These are phyloP conservation scores for Pseudomugil gertrudae DNA, from an alignment of 2,797 vertebrate species.

Conservation along the genomic window DNA sequence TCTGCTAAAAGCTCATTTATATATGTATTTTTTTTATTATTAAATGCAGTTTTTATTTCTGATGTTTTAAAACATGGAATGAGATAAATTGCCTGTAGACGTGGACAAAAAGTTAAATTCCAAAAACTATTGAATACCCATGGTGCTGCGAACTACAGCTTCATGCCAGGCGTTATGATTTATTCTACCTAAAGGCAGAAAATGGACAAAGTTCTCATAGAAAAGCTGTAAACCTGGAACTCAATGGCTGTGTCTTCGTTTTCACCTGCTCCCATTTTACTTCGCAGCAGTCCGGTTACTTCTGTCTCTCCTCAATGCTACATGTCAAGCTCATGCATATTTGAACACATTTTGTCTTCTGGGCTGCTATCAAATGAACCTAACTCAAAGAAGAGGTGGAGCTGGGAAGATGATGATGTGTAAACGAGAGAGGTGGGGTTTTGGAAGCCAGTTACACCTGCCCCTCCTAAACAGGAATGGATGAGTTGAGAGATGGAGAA, in stretches of 20 bases:
- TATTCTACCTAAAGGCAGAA: constrained; percentile 1
- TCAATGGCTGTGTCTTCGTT: constrained; percentile 56
- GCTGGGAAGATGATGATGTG: constrained; percentile 61
- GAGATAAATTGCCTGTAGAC: not conserved
- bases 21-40: constrained; percentile 30
- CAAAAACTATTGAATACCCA: constrained; percentile 9
- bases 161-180: constrained; percentile 1
- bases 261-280: constrained; percentile 67
- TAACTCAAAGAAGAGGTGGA: constrained; percentile 64
- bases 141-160: not conserved
- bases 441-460: constrained; percentile 76
- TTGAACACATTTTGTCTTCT: constrained; percentile 80
- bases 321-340: constrained; percentile 82
- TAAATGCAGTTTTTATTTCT: constrained; percentile 46
- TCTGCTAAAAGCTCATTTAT: constrained; percentile 23
- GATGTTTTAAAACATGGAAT: constrained; percentile 49
- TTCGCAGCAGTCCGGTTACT: constrained; percentile 40
- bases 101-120: not conserved
- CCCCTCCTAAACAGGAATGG: constrained; percentile 78
- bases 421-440: constrained; percentile 61
- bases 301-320: constrained; percentile 55
- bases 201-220: constrained; percentile 16
- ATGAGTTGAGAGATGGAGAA: constrained; percentile 66
- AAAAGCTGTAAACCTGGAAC: constrained; percentile 45
- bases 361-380: constrained; percentile 78